These are phyloP conservation scores for Bagarius yarrelli DNA, from an alignment of 2,113 vertebrate species.

Conservation along the genomic window DNA sequence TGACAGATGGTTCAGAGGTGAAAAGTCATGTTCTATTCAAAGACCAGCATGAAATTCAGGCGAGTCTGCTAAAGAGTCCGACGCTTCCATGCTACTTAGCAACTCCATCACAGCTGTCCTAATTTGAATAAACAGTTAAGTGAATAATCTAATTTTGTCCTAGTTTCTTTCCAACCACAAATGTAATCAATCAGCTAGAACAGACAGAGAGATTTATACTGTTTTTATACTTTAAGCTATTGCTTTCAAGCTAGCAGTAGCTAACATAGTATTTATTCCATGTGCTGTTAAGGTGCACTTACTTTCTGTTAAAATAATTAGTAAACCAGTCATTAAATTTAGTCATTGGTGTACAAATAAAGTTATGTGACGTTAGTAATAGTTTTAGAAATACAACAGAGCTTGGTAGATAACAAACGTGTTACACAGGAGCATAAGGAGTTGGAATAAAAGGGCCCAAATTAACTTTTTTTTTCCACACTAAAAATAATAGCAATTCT, in stretches of 20 bases:
- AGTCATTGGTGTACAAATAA: neutral
- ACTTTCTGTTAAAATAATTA: neutral
- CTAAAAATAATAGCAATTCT: neutral
- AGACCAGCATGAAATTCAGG: constrained; percentile 1
- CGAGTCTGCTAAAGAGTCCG: neutral
- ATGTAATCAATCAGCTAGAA: neutral
- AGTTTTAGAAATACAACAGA: neutral
- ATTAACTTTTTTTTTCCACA: neutral
- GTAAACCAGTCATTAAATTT: neutral
- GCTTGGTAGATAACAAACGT: neutral
- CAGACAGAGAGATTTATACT: neutral
- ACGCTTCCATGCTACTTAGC: neutral
- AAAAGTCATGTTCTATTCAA: constrained; percentile 8
- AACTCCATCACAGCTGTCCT: neutral
- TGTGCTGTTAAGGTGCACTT: neutral
- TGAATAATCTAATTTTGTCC: neutral
- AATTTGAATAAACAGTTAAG: constrained; percentile 3
- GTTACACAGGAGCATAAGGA: neutral
- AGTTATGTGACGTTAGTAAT: neutral
- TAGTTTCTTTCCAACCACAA: neutral
- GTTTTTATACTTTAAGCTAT: too few species aligned
- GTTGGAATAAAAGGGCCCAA: neutral
- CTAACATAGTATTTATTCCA: neutral
- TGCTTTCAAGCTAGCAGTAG: too few species aligned
- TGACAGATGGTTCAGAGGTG: constrained; percentile 41